Evolutionary conservation across 2,888 invertebrate species (phyloP), one percentile per base, ranked within the genome.

Genomic region (Tachina grossa): DNA sequence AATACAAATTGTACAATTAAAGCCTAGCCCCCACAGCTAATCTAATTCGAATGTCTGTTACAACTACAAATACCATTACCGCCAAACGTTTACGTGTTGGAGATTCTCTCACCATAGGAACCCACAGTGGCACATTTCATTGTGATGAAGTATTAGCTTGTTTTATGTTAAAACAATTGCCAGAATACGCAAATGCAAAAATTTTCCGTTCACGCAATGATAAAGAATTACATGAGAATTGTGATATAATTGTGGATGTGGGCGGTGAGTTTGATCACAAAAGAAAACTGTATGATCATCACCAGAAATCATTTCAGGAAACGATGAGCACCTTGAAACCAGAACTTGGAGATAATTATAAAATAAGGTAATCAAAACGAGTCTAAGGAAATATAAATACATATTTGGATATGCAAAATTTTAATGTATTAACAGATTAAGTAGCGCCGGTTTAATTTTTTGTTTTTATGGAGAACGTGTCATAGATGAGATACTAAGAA

Each of bases 211-310:
- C 95, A 0, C 93, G 96, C 63, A 94, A 96, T 87, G 87, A 88
- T 22, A 89, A 93, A 88, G 94, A 94, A 87, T 93, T 99, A 75
- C 94, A 95, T 0, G 94, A 94, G 1, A 89, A 89, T 6, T 99
- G 99, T 93, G 97, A 99, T 90, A 95, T 99, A 87, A 97, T 99
- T 0, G 96, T 99, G 0, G 99, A 99, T 93, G 98, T 99, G 6
- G 99, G 99, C 4, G 96, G 95, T 1, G 94, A 94, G 16, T 99
- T 96, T 92, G 95, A 98, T 92, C 96, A 96, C 76, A 93, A 93
- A 0, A 95, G 92, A 81, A 94, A 96, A 85, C 94, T 96, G 85
- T 99, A 96, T 92, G 99, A 99, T 92, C 99, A 99, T 92, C 99
- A 99, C 92, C 99, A 99, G 93, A 94, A 95, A 80, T 94, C 94